Conservation (phyloP, 2,797 vertebrate genomes). For the Heteromormyrus szaboi region DNA sequence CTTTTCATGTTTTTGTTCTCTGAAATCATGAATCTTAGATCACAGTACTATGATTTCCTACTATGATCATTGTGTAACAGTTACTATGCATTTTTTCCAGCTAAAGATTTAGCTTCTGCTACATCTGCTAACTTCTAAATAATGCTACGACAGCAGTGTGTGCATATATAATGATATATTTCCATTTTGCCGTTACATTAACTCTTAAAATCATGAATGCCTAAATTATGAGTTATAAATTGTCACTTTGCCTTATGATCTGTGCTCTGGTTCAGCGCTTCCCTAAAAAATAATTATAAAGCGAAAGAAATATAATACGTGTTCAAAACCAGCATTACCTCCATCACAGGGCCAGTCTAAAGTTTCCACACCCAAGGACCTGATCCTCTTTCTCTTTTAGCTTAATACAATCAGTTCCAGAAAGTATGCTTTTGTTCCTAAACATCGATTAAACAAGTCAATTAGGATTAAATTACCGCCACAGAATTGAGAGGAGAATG, state of each 20-base stretch:
- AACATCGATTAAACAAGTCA: not conserved
- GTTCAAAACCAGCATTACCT: not conserved
- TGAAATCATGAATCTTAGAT: not conserved
- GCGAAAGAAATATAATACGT: not conserved
- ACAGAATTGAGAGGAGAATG: not conserved
- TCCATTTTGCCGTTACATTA: not conserved
- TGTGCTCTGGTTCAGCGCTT: not conserved
- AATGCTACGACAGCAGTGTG: not conserved
- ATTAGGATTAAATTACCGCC: not conserved
- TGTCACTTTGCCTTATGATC: not conserved
- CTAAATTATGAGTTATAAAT: not conserved
- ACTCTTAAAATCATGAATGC: not conserved
- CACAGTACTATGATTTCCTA: not conserved
- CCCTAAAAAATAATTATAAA: not conserved
- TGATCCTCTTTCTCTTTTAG: not conserved
- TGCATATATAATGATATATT: not conserved
- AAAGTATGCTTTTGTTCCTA: slow-evolving; percentile 3
- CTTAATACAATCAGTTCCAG: not conserved
- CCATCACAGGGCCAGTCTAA: not conserved
- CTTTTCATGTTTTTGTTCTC: not conserved
- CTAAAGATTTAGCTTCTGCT: not conserved
- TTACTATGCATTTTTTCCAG: slow-evolving; percentile 2
- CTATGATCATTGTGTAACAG: not conserved
- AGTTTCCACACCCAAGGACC: not conserved
- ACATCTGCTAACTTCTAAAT: not conserved